Evolutionary conservation across 2,888 invertebrate genomes (phyloP), one percentile per base, ranked within the genome.

Genomic region (Eurois occulta): DNA sequence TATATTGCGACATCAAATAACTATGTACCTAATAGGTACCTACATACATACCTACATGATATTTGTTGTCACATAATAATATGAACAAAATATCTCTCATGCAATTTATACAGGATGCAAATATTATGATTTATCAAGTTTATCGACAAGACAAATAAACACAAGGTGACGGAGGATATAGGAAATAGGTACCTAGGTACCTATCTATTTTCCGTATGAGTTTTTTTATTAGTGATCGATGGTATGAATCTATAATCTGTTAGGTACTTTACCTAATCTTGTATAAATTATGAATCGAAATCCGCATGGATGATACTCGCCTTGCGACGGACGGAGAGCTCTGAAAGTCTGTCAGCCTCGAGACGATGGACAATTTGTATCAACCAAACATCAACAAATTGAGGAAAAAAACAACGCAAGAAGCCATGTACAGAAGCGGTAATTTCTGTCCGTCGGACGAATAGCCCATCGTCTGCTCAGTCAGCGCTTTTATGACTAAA

Each of bases 81-180:
- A 41, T 41, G 41, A 41, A 41, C 41, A 41, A 41, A 41, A 41
- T 41, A 41, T 41, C 10, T 10, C 41, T 11, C 13, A 41, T 41
- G 43, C 13, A 58, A n/a, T 43, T 7, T 28, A 28, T 11, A n/a
- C n/a, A 28, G 13, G 16, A 58, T 60, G 16, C 18, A 32, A 32
- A 3, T 18, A 60, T 32, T 32, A 60, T 18, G 16, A n/a, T 3
- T 60, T 62, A 62, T 62, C 64, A 64, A 71, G 52, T n/a, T 76
- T 74, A 76, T 74, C 71, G 24, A n/a, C 43, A 11, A 73, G 24
- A 65, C 52, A 75, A 46, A 76, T 46, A 75, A 60, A 66, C 28
- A 66, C 60, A 67, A 77, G n/a, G 64, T 77, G 46, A 58, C 64
- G 55, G 28, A 8, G 35, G 24, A 43, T 62, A 18, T 43, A n/a